These are phyloP conservation scores for Saccostrea echinata DNA, from an alignment of 1,140 invertebrate genomes.

Conservation along the genomic window DNA sequence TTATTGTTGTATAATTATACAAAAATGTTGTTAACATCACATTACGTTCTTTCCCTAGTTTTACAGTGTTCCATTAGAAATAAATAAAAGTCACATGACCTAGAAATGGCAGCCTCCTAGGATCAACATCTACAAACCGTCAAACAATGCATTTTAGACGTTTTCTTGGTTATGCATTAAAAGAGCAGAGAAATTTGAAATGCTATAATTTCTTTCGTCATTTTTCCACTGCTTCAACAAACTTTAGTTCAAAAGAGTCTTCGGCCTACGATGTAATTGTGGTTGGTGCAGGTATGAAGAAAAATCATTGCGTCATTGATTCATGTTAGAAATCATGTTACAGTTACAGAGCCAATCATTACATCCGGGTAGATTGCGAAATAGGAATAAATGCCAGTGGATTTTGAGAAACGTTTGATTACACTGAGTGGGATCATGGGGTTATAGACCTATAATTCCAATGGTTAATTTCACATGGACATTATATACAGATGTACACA, in stretches of 20 bases:
- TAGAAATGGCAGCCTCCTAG: slow-evolving; percentile 47
- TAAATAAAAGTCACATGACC: slow-evolving; percentile 49
- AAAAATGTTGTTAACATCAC: no score
- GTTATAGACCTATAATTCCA: no score
- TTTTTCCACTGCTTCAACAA: slow-evolving; percentile 11
- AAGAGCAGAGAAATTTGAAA: not conserved
- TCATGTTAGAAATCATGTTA: no score
- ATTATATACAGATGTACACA: no score
- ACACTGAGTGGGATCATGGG: no score
- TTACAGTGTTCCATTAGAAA: not conserved
- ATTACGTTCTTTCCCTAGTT: not conserved
- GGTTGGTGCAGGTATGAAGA: slow-evolving; percentile 77
- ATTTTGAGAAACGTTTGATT: no score
- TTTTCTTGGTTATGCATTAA: not conserved
- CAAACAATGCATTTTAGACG: slow-evolving; percentile 10
- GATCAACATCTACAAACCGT: not conserved
- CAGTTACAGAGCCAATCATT: no score
- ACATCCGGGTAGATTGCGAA: no score
- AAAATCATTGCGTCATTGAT: no score
- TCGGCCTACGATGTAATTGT: slow-evolving; percentile 80
- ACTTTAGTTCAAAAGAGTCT: slow-evolving; percentile 55
- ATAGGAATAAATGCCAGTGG: no score
- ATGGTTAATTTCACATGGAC: no score
- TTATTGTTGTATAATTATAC: no score
- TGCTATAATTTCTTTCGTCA: not conserved